Evolutionary conservation across 1,140 invertebrate genomes (phyloP), one percentile per base, ranked within the genome.

Genomic region (Megalopta genalis): DNA sequence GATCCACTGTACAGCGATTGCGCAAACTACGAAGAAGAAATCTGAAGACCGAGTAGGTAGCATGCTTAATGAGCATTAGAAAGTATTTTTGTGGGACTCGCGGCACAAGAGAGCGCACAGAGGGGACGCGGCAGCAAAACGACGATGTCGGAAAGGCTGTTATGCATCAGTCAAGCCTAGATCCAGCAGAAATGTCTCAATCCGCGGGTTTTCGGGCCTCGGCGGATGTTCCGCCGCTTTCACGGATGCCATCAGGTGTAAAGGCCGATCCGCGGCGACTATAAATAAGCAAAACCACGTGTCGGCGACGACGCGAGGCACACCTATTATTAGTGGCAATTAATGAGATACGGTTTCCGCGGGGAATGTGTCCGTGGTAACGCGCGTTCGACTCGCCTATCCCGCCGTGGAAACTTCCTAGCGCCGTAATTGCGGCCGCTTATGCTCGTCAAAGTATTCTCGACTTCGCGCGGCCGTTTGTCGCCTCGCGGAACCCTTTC

Each of bases 281-380:
- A 74, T 79, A 84, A 86, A 84, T 81, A 82, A 75, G 76, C 67
- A 66, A 69, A 84, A 76, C 46, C 74, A 82, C 82, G 82, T 66
- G 75, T 85, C 69, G 37, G 25, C 60, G 69, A 23, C n/a, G 52
- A 27, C 52, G 71, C 54, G 14, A 60, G 27, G 59, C 46, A 76
- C 57, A 79, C 74, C 83, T 88, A 88, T 88, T 88, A 88, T 88
- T 88, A 88, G 82, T 63, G 82, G 81, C 87, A 88, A 88, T 88
- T 88, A 88, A 88, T 86, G 83, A 87, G 87, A 87, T 71, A 88
- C 87, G 87, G 71, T 88, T 88, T 86, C 87, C 77, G 83, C 77
- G 78, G 78, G 59, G 71, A 81, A 83, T 80, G 64, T 77, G 80
- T 77, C 85, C 87, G 87, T 88, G 87, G 72, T 87, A 88, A 88